Evolutionary conservation across 1,140 invertebrate genomes (phyloP), one percentile per base, ranked within the genome.

Genomic region (Leptestheria dahalacensis): DNA sequence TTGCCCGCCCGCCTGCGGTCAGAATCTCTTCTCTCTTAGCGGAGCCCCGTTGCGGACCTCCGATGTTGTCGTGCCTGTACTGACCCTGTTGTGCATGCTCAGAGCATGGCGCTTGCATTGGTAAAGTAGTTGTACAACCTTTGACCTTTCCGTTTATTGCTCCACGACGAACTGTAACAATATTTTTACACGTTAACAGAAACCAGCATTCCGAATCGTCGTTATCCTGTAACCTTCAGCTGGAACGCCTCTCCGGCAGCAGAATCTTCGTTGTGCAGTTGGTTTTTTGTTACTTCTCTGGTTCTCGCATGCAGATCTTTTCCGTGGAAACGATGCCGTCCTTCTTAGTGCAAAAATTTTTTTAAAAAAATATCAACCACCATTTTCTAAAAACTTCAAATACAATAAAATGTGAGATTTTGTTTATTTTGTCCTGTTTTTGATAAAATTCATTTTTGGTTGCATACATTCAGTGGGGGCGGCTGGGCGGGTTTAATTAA

Each of bases 1-100:
- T 66, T 94, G 90, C 71, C 90, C 89, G 65, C 90, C 90, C 64
- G 90, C 90, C 67, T 94, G 90, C 76, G 86, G 84, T 46, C 82
- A 84, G 72, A 77, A 60, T 21, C 20, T 52, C 29, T 41, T 52
- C 15, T 50, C 24, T 10, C 20, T 29, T 55, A 55, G 26, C 53
- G 53, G 26, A 26, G 53, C 53, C 26, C 33, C 26, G 6, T 33
- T 55, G n/a, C 26, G 33, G 15, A 41, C 33, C 33, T 41, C 33
- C 33, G 33, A 41, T 15, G 6, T 41, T 15, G 6, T 41, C 33
- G 33, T 41, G 33, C 33, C 33, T 15, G 33, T 41, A 41, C 6
- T 41, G 33, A 6, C 15, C 15, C 6, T 15, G 6, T 15, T 41
- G 33, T 41, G 33, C 33, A 41, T 41, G 33, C 15, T 41, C 33